Conservation (phyloP, 2,113 vertebrate genomes). For the Oncorhynchus clarkii region DNA sequence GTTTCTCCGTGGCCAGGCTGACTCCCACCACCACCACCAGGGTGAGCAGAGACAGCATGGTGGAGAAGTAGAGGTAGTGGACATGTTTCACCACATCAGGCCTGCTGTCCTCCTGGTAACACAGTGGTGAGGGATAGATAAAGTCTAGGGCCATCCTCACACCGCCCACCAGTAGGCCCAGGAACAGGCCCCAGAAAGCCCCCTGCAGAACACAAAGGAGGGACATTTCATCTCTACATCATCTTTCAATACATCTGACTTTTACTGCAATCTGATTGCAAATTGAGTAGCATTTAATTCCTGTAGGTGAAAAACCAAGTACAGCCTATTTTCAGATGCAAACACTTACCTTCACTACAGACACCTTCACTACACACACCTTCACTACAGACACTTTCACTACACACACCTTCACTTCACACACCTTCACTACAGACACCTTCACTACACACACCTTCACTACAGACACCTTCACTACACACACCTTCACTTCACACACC, state of each 20-base stretch:
- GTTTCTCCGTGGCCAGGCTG: slow-evolving; percentile 81
- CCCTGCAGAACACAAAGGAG: slow-evolving; percentile 71
- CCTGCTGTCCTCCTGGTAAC: slow-evolving; percentile 78
- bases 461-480: no score
- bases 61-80: slow-evolving; percentile 95
- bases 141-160: slow-evolving; percentile 89
- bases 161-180: slow-evolving; percentile 80
- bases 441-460: no score
- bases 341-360: no score
- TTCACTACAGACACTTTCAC: no score
- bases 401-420: no score
- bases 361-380: no score
- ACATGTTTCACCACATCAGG: slow-evolving; percentile 80
- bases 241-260: no score
- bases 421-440: no score
- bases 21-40: slow-evolving; percentile 69
- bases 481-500: no score
- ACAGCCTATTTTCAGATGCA: no score
- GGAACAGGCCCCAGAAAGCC: slow-evolving; percentile 84
- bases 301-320: no score
- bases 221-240: neutral
- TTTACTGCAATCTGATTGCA: neutral
- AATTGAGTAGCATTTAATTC: neutral
- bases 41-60: slow-evolving; percentile 78
- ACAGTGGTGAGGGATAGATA: slow-evolving; percentile 80